Evolutionary conservation across 1,140 invertebrate species (phyloP), one percentile per base, ranked within the genome.

Genomic region (Euwallacea fornicatus): DNA sequence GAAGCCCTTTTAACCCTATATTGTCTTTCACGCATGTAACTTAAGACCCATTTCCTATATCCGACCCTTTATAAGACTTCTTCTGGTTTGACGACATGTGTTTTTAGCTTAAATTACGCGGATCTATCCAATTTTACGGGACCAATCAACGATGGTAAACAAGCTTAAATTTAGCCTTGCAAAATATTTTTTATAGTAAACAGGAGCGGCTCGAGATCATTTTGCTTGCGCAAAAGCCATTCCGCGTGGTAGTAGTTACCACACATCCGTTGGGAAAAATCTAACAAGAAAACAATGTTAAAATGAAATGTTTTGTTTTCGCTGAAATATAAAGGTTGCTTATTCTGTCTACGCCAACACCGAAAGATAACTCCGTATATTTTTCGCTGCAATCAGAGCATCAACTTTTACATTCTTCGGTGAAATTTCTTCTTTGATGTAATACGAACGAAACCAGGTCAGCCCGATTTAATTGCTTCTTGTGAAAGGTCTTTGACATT

Each of bases 361-460:
- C 33, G 10, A 15, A 59, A 68, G 66, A 60, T 68, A 66, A 66
- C 11, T 50, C 33, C 1, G 13, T 66, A 68, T 47, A 60, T 59
- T 68, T 68, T 68, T 68, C 65, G 21, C 41, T 68, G 55, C 56
- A 68, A 68, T 68, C 66, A 68, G 66, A 68, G 66, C 66, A 68
- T 59, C 56, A 68, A 68, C 55, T 61, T 68, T 68, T 66, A 59
- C 55, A 59, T 60, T 68, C 42, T 60, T 68, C 33, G 42, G 66
- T 59, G 55, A 60, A 68, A 68, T 60, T 68, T 68, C 42, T 60
- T 60, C 43, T 50, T 68, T 68, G 42, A 60, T 60, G 55, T 47
- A 60, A 68, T 44, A 46, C 42, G 58, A 68, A 68, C 15, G 66
- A 42, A 68, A 68, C 44, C 56, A 60, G 66, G 66, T 68, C 66